Conservation (phyloP, 1,140 invertebrate species). For the Diorhabda carinulata region DNA sequence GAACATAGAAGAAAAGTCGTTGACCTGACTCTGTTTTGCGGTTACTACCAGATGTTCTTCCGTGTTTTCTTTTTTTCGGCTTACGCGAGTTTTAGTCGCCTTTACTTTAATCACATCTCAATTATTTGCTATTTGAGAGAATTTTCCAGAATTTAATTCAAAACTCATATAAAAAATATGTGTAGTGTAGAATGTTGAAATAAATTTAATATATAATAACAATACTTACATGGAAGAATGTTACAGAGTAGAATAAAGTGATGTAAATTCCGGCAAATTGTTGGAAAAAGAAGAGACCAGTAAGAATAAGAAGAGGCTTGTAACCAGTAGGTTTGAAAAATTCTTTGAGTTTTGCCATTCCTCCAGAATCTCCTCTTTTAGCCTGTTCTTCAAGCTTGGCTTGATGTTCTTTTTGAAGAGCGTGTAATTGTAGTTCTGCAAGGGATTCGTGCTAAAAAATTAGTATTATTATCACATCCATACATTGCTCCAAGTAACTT, state of each 20-base stretch:
- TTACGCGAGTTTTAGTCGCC: no score
- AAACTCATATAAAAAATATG: no score
- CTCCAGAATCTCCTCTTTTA: constrained; percentile 23
- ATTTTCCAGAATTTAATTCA: no score
- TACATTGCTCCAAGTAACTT: no score
- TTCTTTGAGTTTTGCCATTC: constrained; percentile 42
- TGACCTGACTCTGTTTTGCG: no score
- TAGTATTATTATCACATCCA: not conserved
- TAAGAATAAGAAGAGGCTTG: constrained; percentile 57
- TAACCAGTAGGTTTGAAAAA: constrained; percentile 56
- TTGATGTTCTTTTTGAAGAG: constrained; percentile 49
- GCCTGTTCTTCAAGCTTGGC: constrained; percentile 43
- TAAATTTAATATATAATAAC: constrained; percentile 3
- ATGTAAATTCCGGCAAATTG: constrained; percentile 64
- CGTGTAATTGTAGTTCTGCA: constrained; percentile 44
- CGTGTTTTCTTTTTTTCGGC: no score
- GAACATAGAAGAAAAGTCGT: no score
- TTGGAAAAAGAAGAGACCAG: constrained; percentile 58
- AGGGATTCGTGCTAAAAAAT: constrained; percentile 29
- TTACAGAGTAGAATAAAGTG: constrained; percentile 67
- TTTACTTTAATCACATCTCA: no score
- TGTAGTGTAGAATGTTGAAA: not conserved
- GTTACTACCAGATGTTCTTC: no score
- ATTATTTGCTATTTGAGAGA: no score
- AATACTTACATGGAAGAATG: constrained; percentile 53